These are phyloP conservation scores for Oophaga pumilio DNA, from an alignment of 2,113 vertebrate species.

Conservation along the genomic window DNA sequence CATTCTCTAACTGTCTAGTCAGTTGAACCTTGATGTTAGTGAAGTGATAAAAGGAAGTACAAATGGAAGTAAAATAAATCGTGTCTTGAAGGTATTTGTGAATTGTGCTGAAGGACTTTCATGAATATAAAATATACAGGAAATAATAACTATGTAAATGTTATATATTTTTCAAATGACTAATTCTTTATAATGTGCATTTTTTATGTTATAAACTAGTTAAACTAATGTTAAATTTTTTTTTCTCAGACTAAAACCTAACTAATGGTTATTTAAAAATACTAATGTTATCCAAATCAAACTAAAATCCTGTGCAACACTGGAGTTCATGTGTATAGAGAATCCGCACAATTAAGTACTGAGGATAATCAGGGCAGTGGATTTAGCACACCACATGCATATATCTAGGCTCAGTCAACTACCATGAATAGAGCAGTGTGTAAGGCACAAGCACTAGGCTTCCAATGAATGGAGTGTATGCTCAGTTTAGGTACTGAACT, in stretches of 20 bases:
- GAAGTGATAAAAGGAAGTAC: constrained; percentile 26
- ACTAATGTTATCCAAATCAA: no score
- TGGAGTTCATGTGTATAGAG: no score
- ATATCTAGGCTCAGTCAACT: no score
- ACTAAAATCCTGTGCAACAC: no score
- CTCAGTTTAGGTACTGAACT: no score
- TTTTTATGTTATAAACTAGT: not conserved
- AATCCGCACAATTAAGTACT: no score
- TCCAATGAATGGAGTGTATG: no score
- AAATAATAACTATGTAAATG: not conserved
- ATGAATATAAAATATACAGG: constrained; percentile 1
- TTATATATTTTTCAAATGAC: not conserved
- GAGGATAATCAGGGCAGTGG: no score
- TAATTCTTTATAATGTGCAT: not conserved
- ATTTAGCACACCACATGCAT: no score
- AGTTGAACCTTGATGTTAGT: constrained; percentile 38
- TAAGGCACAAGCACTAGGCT: no score
- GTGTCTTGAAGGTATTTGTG: constrained; percentile 5
- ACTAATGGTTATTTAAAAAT: not conserved
- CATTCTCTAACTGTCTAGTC: constrained; percentile 37
- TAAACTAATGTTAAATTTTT: not conserved
- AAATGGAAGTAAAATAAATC: constrained; percentile 22
- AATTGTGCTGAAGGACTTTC: not conserved
- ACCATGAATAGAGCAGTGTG: no score
- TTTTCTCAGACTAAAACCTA: not conserved